Evolutionary conservation across 2,797 vertebrate species (phyloP), one percentile per base, ranked within the genome.

Genomic region (Bovichtus diacanthus): DNA sequence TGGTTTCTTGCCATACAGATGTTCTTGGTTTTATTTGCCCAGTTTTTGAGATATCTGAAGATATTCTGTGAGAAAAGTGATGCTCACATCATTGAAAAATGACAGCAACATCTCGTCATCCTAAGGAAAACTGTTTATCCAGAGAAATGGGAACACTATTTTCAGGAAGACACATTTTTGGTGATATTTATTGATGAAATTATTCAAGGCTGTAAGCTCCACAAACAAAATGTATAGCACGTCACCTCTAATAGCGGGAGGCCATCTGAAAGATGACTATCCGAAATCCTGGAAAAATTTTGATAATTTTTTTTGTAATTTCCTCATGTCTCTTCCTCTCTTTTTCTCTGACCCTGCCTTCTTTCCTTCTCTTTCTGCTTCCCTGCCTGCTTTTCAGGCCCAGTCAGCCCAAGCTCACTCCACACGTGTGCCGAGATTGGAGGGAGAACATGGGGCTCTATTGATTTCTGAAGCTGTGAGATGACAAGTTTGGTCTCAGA

Each of bases 401-500:
- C 76, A 78, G 74, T 74, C 77, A 58, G 36, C 82, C 71, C 72
- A 71, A 68, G 47, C 81, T 80, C 25, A 9, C 86, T 79, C 81
- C 72, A 79, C 78, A 81, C 64, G 64, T 83, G 80, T 85, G 74
- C 64, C 31, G 66, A 78, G 85, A 94, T 92, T 80, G 92, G 70
- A 88, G 72, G 58, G 39, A 76, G 70, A 81, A 82, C 68, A 66
- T 73, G 70, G 83, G 39, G 85, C 72, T 86, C 38, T 83, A 95
- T 95, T 91, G 93, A 95, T 95, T 93, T 91, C 74, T 83, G 76
- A 76, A 84, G 78, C 88, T 88, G 88, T 76, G 86, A 88, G 87
- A 92, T 91, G 90, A 94, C 86, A 92, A 83, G 84, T 92, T 87
- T 81, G 84, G 72, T 82, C 83, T 91, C 82, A 87, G 87, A 89